Evolutionary conservation across 2,113 vertebrate species (phyloP), one percentile per base, ranked within the genome.

Genomic region (Microcebus griseorufus): DNA sequence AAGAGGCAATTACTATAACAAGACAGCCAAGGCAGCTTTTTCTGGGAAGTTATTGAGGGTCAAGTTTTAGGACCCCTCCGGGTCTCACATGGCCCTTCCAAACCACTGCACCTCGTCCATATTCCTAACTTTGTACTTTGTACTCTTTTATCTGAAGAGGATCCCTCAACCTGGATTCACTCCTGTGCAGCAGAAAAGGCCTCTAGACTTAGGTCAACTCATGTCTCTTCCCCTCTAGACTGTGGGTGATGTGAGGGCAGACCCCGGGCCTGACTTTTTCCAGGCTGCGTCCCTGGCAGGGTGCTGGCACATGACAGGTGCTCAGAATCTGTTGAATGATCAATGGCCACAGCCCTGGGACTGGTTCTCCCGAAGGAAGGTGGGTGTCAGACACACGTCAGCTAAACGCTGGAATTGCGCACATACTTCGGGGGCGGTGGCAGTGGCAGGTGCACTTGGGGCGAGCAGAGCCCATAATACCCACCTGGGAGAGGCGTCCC

Each of bases 401-500:
- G 45, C 39, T 76, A 9, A 65, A 60, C 37, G 23, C 37, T 25
- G 4, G 29, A 32, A 5, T 37, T 9, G 4, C 64, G 6, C 60
- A 3, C 1, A 0, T 2, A 34, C 2, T 69, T 29, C 0, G 5
- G 39, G 27, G 18, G 27, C 25, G 34, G 42, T 25, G 13, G 80
- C 22, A 14, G 25, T 6, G 51, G 65, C 53, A 55, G 1, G 14
- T 9, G 0, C 3, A 7, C 6, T 23, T 27, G 48, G 22, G 1
- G 4, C 5, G 37, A 70, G 51, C 22, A 25, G 37, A 87, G 51
- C 23, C n/a, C 29, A 16, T 0, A 0, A 6, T 13, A 75, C 97
- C 34, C 97, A 99, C 99, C 99, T 98, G 98, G 98, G 39, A 99
- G 98, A 53, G 97, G 94, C 53, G 98, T 98, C 82, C 99, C 99